Evolutionary conservation across 2,888 invertebrate genomes (phyloP).

Genomic region (Hydrotaea cyrtoneurina): DNA sequence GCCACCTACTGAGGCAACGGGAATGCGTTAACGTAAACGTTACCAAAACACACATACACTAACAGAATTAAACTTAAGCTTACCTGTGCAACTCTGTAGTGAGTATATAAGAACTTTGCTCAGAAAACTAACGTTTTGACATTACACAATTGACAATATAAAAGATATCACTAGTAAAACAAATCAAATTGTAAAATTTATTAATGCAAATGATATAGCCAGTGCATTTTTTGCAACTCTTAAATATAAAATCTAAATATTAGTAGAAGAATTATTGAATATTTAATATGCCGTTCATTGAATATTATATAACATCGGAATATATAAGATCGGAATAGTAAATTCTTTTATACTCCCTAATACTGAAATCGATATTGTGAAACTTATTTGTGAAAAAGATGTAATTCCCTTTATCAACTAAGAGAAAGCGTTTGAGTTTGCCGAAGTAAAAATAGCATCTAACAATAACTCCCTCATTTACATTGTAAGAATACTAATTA

Average conservation of each 20-base stretch:
- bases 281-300: not conserved
- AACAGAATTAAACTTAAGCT: no score
- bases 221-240: not conserved
- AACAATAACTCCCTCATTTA: not conserved
- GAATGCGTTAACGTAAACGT: no score
- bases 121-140: no score
- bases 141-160: no score
- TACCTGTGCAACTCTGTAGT: no score
- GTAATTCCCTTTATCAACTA: not conserved
- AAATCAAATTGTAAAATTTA: not conserved
- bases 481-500: not conserved
- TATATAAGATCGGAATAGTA: not conserved
- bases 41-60: no score
- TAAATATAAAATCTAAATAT: not conserved
- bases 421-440: no score
- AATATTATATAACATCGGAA: no score
- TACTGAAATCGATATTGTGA: not conserved
- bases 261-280: not conserved
- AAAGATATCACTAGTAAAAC: no score
- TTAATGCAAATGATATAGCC: not conserved
- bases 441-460: no score
- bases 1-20: no score
- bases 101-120: no score
- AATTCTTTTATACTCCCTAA: slow-evolving; percentile 6
- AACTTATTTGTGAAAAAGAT: not conserved